phyloP scores from a whole-genome alignment of 1,140 invertebrate species.

The Caenorhabditis brenneri region DNA sequence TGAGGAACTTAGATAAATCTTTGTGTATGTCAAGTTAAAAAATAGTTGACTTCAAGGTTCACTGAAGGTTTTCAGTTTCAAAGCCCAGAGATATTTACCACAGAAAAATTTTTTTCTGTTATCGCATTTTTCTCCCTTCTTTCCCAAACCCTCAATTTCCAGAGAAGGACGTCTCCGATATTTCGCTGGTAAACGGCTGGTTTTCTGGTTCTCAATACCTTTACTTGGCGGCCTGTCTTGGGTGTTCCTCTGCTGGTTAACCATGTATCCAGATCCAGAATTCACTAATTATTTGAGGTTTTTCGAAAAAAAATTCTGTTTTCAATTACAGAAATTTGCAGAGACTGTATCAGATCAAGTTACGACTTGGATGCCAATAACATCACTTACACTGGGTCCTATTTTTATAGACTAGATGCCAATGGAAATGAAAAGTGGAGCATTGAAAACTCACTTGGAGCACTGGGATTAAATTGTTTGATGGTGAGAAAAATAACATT shows the following conservation, averaged over 20 bases:
- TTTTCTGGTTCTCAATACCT: not conserved
- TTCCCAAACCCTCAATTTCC: too few relatives aligned
- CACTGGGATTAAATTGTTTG: not conserved
- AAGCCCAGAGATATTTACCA: too few relatives aligned
- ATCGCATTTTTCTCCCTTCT: too few relatives aligned
- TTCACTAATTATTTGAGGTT: conserved; percentile 5
- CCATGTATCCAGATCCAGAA: not conserved
- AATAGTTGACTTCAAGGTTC: too few relatives aligned
- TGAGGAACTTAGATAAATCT: too few relatives aligned
- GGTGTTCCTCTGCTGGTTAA: not conserved
- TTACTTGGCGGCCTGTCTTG: not conserved
- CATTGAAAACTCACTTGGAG: not conserved
- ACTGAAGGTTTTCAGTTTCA: too few relatives aligned
- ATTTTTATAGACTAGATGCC: not conserved
- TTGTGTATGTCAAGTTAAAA: too few relatives aligned
- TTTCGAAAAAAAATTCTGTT: not conserved
- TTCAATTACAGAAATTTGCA: not conserved
- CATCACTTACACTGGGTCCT: not conserved
- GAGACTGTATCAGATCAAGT: not conserved
- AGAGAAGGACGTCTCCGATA: conserved; percentile 1
- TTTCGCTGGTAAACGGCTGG: not conserved
- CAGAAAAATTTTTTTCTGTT: too few relatives aligned
- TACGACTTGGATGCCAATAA: not conserved
- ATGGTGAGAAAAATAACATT: not conserved
- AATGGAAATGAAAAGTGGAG: not conserved